Percentiles rank a stretch among this genome's conserved stretches.
Evolutionary conservation across 2,113 vertebrate genomes (phyloP).

Genomic region (Silurus glanis): DNA sequence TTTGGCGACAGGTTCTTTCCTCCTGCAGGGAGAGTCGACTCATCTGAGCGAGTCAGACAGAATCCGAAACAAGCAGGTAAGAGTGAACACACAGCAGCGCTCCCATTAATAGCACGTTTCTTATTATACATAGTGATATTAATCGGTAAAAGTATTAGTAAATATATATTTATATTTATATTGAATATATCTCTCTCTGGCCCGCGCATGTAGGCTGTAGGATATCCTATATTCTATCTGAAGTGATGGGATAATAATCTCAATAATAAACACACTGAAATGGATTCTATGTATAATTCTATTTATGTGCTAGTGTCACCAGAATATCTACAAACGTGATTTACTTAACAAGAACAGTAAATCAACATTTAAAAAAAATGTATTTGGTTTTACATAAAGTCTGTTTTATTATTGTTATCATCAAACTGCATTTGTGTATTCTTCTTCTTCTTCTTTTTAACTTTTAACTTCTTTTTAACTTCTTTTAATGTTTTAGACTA

Average conservation of each 20-base stretch:
- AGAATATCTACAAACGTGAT: neutral
- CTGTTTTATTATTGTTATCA: neutral
- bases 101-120: neutral
- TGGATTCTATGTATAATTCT: neutral
- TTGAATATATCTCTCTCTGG: no score
- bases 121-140: neutral
- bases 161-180: no score
- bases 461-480: no score
- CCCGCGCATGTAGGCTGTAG: neutral
- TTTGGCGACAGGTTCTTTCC: neutral
- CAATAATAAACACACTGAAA: neutral
- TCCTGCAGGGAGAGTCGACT: conserved; percentile 13
- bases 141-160: neutral
- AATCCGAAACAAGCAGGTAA: conserved; percentile 44
- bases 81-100: neutral
- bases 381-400: no score
- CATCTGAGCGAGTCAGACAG: neutral
- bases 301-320: neutral
- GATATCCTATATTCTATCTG: no score
- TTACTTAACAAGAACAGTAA: neutral
- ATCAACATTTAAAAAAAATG: neutral
- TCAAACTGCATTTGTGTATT: neutral
- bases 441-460: neutral
- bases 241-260: neutral
- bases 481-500: neutral